Evolutionary conservation across 2,888 invertebrate genomes (phyloP), one percentile per base, ranked within the genome.

Genomic region (Drosophila pegasa): DNA sequence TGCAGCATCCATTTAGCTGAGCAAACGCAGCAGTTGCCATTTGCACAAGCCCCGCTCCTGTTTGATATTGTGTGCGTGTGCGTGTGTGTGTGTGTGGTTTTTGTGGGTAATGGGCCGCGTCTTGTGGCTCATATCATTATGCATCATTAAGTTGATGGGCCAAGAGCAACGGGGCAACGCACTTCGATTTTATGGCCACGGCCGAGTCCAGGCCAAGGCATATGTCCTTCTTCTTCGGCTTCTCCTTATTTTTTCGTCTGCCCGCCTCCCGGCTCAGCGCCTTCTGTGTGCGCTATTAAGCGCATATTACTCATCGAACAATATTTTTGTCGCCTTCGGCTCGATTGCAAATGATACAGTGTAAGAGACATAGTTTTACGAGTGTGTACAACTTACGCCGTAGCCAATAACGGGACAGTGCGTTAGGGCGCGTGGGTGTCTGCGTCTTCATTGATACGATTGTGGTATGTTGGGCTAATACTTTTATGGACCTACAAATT

Each of bases 141-240:
- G 83, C 89, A 83, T 83, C 89, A 83, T 83, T 83, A 83, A 80
- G 85, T 87, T 84, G 89, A 88, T 83, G 89, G 85, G 67, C 60
- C 56, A 52, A 43, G 58, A 63, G 72, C 54, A 47, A 55, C 51
- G 68, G 55, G 37, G 54, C 64, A 50, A 63, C 56, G 59, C 84
- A 83, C 83, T 83, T 88, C 78, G 85, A 72, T 83, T 83, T 83
- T 87, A 83, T 88, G 87, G 62, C 35, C 56, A 27, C 35, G 52
- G 51, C 38, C 62, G 18, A 33, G 55, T n/a, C 55, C 33, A 9
- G 43, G 33, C 54, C 16, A 31, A 33, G 47, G 69, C 81, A 88
- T 88, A 88, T 84, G 84, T 84, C 50, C 63, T 35, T 22, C 16
- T 25, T 58, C 20, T 38, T 16, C 16, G 5, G 5, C 38, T 18